A percentile compares a stretch with the other conserved stretches of the same genome.
Evolutionary conservation across 2,113 vertebrate genomes (phyloP).

Genomic region (Chaetops frenatus): DNA sequence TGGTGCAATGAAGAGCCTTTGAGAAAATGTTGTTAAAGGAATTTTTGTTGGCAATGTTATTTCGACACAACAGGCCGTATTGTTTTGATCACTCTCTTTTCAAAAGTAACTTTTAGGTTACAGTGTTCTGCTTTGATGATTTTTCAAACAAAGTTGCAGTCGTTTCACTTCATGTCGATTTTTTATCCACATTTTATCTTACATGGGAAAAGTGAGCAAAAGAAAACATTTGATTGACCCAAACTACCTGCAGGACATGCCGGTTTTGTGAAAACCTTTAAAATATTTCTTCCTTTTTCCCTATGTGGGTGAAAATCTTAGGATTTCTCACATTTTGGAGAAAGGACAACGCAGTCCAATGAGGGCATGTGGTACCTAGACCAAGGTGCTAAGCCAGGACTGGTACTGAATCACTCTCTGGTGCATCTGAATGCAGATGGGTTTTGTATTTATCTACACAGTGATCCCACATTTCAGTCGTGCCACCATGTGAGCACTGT

Average conservation of each 20-base stretch:
- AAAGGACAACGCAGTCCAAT: neutral
- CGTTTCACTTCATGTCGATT: neutral
- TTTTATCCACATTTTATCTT: slow-evolving; percentile 22
- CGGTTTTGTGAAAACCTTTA: neutral
- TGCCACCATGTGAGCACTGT: neutral
- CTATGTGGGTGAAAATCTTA: neutral
- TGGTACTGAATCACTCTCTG: neutral
- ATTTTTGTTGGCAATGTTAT: slow-evolving; percentile 19
- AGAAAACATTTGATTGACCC: slow-evolving; percentile 29
- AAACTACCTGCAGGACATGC: neutral
- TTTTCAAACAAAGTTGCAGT: slow-evolving; percentile 23
- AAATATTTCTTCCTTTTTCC: neutral
- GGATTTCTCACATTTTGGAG: neutral
- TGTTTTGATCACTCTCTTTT: slow-evolving; percentile 41
- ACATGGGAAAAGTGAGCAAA: neutral
- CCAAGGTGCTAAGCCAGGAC: neutral
- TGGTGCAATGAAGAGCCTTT: neutral
- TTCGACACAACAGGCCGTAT: neutral
- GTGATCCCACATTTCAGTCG: rapidly evolving
- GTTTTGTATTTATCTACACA: neutral
- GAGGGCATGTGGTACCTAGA: neutral
- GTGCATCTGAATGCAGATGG: neutral
- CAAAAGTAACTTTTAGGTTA: slow-evolving; percentile 32
- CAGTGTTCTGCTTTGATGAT: slow-evolving; percentile 43
- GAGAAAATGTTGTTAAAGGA: neutral